A percentile compares a stretch with the other conserved stretches of the same genome.
Conservation (phyloP, 2,797 vertebrate species). For the Limosa lapponica region DNA sequence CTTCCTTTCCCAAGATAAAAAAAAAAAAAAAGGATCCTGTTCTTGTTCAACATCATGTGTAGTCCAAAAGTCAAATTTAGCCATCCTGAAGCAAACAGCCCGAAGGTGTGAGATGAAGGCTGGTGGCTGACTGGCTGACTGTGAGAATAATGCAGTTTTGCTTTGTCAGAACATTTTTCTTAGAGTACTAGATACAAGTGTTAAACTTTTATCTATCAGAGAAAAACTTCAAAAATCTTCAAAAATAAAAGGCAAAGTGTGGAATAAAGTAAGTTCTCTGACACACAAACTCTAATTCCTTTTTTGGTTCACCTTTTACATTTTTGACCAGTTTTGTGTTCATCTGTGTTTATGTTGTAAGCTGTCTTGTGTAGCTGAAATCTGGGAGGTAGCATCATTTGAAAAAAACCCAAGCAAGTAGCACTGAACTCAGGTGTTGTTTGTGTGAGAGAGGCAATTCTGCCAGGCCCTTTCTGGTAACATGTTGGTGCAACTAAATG, state of each 20-base stretch:
- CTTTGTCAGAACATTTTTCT: background rate
- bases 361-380: conserved; percentile 9
- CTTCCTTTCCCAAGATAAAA: conserved; percentile 66
- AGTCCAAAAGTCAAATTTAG: conserved; percentile 9
- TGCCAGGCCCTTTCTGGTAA: background rate
- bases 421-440: background rate
- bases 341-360: conserved; percentile 9
- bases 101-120: conserved; percentile 27
- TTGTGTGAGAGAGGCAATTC: background rate
- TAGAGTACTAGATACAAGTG: background rate
- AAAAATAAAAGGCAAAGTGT: background rate
- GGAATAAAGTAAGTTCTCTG: background rate
- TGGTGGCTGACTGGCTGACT: background rate
- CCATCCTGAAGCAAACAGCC: background rate
- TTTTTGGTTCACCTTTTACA: background rate
- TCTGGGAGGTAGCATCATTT: conserved; percentile 32
- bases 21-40: background rate
- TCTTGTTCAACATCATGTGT: background rate
- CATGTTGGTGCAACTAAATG: background rate
- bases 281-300: background rate
- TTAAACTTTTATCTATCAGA: background rate
- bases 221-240: background rate
- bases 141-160: background rate
- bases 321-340: background rate
- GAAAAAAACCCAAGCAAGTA: background rate